These are phyloP conservation scores for Microtus pennsylvanicus DNA, from an alignment of 2,113 vertebrate species.

Conservation along the genomic window DNA sequence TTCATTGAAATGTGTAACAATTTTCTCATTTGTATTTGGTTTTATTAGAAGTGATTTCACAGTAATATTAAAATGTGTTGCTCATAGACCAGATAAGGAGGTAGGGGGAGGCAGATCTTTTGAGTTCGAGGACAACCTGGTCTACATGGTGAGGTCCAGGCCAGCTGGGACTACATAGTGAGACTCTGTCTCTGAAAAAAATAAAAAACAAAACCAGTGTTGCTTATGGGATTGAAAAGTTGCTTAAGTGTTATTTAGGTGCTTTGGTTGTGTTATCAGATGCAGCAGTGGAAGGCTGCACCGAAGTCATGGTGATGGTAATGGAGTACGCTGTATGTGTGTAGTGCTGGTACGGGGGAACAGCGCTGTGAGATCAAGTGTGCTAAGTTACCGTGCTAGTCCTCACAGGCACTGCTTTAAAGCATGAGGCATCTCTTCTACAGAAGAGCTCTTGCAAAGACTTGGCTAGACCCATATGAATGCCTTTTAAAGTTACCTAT, in stretches of 20 bases:
- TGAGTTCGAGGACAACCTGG: background rate
- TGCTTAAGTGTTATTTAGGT: conserved; percentile 7
- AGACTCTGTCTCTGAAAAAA: background rate
- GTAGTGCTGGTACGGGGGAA: background rate
- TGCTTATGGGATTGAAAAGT: background rate
- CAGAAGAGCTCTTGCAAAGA: background rate
- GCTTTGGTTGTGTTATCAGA: background rate
- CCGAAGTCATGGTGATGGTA: background rate
- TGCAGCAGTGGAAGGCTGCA: conserved; percentile 15
- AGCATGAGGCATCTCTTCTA: background rate
- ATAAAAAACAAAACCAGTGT: background rate
- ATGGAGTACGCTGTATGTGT: background rate
- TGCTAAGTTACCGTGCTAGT: background rate
- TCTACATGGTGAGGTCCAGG: background rate
- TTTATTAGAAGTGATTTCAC: conserved; percentile 50
- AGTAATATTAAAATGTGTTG: background rate
- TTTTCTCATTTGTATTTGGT: conserved; percentile 33
- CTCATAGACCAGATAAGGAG: background rate
- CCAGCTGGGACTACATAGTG: background rate
- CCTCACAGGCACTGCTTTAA: background rate
- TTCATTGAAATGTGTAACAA: background rate
- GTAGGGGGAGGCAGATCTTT: no score
- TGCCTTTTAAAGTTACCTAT: background rate
- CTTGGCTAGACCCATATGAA: background rate
- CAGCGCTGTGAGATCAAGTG: background rate